Evolutionary conservation across 2,113 vertebrate genomes (phyloP), one percentile per base, ranked within the genome.

Genomic region (Charadrius vociferus): DNA sequence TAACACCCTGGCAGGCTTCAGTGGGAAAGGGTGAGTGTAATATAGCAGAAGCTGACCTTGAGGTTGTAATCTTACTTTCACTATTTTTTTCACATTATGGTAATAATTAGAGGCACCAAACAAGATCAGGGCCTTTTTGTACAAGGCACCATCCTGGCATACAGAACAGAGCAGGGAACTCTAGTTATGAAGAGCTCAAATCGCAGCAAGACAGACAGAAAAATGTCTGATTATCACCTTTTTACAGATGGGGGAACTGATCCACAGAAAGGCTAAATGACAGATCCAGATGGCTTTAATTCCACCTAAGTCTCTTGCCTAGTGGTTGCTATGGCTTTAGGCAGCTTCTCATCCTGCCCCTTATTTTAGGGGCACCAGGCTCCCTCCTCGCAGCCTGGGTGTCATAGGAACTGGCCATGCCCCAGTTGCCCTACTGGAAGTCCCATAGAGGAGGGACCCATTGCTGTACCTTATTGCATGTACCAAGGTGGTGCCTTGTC

Each of bases 371-470:
- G 34, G 23, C 52, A 84, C 26, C 37, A 58, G 81, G n/a, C 20
- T 79, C 39, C 63, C 26, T 72, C 19, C 61, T 85, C 1, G 0
- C 30, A 79, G 56, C 8, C 37, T 0, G 1, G 17, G 29, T 71
- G 61, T 19, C 14, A 22, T 1, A 34, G 37, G 13, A 29, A 45
- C 80, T 47, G 39, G 22, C 13, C 0, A 0, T 49, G 36, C 18
- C 19, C 29, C 65, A 41, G 14, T 22, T 52, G 23, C 47, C 55
- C 72, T 56, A 37, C n/a, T 23, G 14, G 6, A 49, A 71, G 26
- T 22, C 36, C 61, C 16, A 52, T 0, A 0, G 1, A 9, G 5
- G 1, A 7, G 19, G 3, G 2, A 10, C 6, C 9, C 9, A 8
- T 3, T 29, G 67, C 27, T 78, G 30, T 16, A 39, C 52, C 22